Conservation (phyloP, 2,797 vertebrate genomes). For the Hephaestus fuliginosus region DNA sequence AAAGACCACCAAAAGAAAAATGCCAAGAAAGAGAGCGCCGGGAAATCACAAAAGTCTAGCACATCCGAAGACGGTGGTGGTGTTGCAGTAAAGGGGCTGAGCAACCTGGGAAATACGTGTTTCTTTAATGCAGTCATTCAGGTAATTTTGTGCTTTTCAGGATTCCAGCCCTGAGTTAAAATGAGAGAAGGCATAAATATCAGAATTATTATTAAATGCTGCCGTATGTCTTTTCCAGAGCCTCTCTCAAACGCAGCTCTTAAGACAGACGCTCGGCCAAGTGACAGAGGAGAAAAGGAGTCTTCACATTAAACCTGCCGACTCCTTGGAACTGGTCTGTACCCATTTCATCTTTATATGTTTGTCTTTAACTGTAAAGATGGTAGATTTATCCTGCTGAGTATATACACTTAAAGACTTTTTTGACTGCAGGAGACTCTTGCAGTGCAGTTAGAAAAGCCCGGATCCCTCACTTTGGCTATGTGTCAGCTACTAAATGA, state of each 20-base stretch:
- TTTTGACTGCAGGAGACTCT: conserved; percentile 87
- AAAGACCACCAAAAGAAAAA: conserved; percentile 84
- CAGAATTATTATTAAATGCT: background rate
- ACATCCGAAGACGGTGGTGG: conserved; percentile 22
- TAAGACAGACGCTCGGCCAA: conserved; percentile 90
- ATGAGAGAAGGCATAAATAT: background rate
- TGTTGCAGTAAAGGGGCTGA: conserved; percentile 91
- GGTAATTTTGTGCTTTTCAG: conserved; percentile 79
- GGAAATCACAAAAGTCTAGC: conserved; percentile 68
- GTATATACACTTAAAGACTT: background rate
- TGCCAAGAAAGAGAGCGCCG: conserved; percentile 77
- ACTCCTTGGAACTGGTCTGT: conserved; percentile 80
- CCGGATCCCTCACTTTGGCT: conserved; percentile 93
- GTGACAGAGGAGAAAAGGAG: conserved; percentile 86
- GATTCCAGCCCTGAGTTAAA: background rate
- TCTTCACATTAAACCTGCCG: conserved; percentile 84
- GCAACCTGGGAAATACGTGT: conserved; percentile 98
- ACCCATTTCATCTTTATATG: background rate
- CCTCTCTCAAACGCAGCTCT: conserved; percentile 93
- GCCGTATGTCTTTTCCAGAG: conserved; percentile 82
- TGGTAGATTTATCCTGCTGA: background rate
- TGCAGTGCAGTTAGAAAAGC: conserved; percentile 87
- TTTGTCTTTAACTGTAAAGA: background rate
- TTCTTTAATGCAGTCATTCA: conserved; percentile 99
- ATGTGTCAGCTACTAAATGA: conserved; percentile 94